These are phyloP conservation scores for Saccostrea glomerata DNA, from an alignment of 1,140 invertebrate species.

Conservation along the genomic window DNA sequence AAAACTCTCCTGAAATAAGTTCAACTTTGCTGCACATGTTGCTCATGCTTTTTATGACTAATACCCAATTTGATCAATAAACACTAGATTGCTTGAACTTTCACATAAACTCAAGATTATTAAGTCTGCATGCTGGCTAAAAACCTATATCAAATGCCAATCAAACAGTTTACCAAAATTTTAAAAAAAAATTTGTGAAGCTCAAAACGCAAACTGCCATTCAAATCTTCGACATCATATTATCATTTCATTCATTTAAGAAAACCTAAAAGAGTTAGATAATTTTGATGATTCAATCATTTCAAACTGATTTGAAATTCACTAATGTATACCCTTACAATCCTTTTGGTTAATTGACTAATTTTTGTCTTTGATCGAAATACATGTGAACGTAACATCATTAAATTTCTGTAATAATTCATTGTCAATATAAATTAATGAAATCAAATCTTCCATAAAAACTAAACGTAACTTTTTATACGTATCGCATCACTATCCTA, in stretches of 20 bases:
- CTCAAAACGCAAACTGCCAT: background rate
- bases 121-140: background rate
- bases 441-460: too few relatives aligned
- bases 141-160: background rate
- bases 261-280: background rate
- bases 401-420: too few relatives aligned
- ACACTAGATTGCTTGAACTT: constrained; percentile 25
- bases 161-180: background rate
- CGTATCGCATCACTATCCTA: too few relatives aligned
- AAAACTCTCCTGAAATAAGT: background rate
- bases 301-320: background rate
- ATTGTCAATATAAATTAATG: too few relatives aligned
- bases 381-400: too few relatives aligned
- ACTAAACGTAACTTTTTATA: too few relatives aligned
- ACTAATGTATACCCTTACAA: too few relatives aligned
- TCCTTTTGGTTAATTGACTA: too few relatives aligned
- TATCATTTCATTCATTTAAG: background rate
- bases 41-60: constrained; percentile 31
- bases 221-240: background rate
- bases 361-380: too few relatives aligned
- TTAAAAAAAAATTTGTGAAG: background rate
- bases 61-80: constrained; percentile 31
- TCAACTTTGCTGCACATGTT: constrained; percentile 19
- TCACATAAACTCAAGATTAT: background rate
- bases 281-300: background rate